Evolutionary conservation across 2,113 vertebrate genomes (phyloP), one percentile per base, ranked within the genome.

Genomic region (Hystrix brachyura): DNA sequence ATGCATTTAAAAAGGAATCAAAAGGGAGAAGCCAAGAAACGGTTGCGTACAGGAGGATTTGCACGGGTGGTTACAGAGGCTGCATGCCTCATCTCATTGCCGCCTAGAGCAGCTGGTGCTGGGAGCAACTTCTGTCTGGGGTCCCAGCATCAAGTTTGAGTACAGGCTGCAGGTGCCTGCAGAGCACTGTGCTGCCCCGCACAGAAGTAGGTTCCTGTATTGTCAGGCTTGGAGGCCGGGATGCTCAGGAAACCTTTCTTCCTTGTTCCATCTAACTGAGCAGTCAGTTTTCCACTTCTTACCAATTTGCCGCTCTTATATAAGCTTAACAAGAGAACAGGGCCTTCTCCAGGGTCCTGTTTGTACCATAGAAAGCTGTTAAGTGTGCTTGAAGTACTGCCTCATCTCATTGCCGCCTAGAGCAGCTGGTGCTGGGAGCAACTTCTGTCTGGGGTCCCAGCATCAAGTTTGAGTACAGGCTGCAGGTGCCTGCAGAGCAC

Each of bases 171-270:
- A 82, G 87, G 72, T 95, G 82, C 21, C 53, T 32, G 74, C 17
- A 74, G 62, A 78, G 17, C 79, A 55, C 74, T 91, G 83, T 90
- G 89, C 10, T 57, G 0, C 17, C 59, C 65, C 1, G 92, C 67
- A 23, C 87, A 96, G 74, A 97, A 46, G 84, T 94, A 90, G 74
- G 27, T 95, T 21, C 79, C 93, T 65, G 46, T 29, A 23, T 94
- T 74, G 12, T 69, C 87, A 60, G n/a, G 76, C 38, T 62, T 25
- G 0, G 67, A 79, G 67, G 48, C 67, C 34, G 87, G 91, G 85
- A 92, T 91, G 67, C 55, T 78, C 94, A 95, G 48, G 60, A 82
- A 59, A 83, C 82, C 83, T 43, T 92, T 53, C 60, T 81, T 94
- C 79, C 76, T 96, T 71, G 80, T 85, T 71, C 6, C 18, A 18